These are phyloP conservation scores for Ceratina calcarata DNA, from an alignment of 1,140 invertebrate species.

Conservation along the genomic window DNA sequence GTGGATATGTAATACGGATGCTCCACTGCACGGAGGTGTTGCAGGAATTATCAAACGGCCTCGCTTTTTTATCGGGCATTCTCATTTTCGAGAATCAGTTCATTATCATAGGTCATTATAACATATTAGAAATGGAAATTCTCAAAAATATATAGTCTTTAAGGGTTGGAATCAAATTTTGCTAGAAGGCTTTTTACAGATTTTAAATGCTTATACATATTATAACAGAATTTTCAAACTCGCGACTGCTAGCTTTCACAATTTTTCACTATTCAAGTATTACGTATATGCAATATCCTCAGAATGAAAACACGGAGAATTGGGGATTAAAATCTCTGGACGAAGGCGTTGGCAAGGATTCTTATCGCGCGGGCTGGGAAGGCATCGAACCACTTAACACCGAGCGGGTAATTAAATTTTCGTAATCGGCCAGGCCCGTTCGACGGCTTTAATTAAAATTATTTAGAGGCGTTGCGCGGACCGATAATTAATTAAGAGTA, in stretches of 20 bases:
- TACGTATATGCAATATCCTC: too few relatives aligned
- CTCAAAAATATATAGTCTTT: too few relatives aligned
- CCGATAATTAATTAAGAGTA: slow-evolving; percentile 68
- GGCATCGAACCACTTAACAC: slow-evolving; percentile 50
- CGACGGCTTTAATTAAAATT: slow-evolving; percentile 76
- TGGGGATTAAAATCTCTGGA: background rate
- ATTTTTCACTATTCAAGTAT: too few relatives aligned
- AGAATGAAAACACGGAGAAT: background rate
- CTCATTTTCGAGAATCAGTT: background rate
- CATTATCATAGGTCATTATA: background rate
- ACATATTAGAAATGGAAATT: too few relatives aligned
- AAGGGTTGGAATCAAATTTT: too few relatives aligned
- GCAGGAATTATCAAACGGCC: slow-evolving; percentile 1
- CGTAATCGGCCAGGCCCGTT: slow-evolving; percentile 54
- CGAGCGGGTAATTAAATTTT: slow-evolving; percentile 60
- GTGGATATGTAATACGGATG: background rate
- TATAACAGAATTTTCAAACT: too few relatives aligned
- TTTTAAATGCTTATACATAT: too few relatives aligned
- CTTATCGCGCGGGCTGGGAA: slow-evolving; percentile 40
- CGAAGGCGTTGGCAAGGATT: slow-evolving; percentile 20
- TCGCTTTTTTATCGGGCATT: background rate
- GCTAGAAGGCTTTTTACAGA: too few relatives aligned
- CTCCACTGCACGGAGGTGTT: background rate
- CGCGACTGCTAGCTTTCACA: too few relatives aligned
- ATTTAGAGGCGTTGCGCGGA: slow-evolving; percentile 64